phyloP scores from a whole-genome alignment of 2,797 vertebrate species.

The Salmo trutta region DNA sequence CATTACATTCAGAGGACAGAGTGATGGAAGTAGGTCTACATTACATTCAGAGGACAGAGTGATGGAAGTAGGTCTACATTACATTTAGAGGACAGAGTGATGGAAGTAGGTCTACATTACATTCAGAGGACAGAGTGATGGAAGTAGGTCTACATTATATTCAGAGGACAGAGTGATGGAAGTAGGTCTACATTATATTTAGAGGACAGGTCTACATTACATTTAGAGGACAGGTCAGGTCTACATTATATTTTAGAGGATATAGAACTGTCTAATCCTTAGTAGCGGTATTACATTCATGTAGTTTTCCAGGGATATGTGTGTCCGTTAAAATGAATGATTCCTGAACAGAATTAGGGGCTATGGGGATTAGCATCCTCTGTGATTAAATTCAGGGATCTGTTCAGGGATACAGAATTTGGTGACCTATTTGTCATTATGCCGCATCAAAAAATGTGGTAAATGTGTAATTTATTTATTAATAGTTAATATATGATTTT shows the following conservation, averaged over 20 bases:
- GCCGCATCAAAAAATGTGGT: slow-evolving; percentile 22
- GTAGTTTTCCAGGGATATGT: slow-evolving; percentile 47
- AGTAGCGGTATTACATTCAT: slow-evolving; percentile 71
- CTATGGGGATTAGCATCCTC: slow-evolving; percentile 57
- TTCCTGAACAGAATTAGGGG: slow-evolving; percentile 59
- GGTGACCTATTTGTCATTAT: slow-evolving; percentile 36
- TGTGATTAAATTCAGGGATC: slow-evolving; percentile 63
- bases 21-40: no score
- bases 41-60: no score
- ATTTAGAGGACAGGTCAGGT: no score
- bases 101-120: no score
- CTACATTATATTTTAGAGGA: slow-evolving; percentile 42
- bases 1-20: no score
- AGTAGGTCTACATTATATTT: no score
- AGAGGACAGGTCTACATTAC: no score
- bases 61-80: no score
- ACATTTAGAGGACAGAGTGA: no score
- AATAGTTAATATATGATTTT: not conserved
- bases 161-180: no score
- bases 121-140: no score
- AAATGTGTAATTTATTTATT: not conserved
- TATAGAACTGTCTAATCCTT: slow-evolving; percentile 76
- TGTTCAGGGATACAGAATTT: slow-evolving; percentile 19
- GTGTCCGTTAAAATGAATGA: not conserved
- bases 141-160: no score